Conservation (phyloP, 92 coral and sea anemone species). For the Heteractis magnifica region DNA sequence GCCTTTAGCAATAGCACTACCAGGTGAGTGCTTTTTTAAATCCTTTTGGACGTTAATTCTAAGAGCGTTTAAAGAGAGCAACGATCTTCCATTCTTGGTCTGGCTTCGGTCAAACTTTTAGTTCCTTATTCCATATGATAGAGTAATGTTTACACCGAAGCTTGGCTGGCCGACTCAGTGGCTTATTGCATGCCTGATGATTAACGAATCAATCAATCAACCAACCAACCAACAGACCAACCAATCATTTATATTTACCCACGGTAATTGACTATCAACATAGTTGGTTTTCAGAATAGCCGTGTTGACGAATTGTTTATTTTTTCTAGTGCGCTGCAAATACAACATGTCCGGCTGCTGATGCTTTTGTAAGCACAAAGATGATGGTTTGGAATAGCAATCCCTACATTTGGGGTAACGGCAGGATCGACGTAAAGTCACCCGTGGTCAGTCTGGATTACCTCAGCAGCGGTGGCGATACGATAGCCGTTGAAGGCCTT, state of each 20-base stretch:
- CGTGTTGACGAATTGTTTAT: not conserved
- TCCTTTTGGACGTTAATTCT: too few species aligned
- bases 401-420: constrained; percentile 50
- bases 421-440: constrained; percentile 19
- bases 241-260: not conserved
- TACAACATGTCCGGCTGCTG: constrained; percentile 15
- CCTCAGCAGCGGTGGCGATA: constrained; percentile 25
- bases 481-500: constrained; percentile 31
- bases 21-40: too few species aligned
- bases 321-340: constrained; percentile 11
- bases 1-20: too few species aligned
- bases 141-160: too few species aligned
- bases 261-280: too few species aligned
- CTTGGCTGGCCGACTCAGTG: not conserved
- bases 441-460: constrained; percentile 53
- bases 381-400: constrained; percentile 14
- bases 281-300: too few species aligned
- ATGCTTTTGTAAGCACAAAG: constrained; percentile 23
- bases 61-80: too few species aligned
- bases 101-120: too few species aligned
- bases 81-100: too few species aligned
- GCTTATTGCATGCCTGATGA: not conserved
- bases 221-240: not conserved
- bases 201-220: not conserved
- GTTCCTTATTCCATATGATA: too few species aligned